phyloP scores from a whole-genome alignment of 2,888 invertebrate genomes.

The Congeria kusceri region DNA sequence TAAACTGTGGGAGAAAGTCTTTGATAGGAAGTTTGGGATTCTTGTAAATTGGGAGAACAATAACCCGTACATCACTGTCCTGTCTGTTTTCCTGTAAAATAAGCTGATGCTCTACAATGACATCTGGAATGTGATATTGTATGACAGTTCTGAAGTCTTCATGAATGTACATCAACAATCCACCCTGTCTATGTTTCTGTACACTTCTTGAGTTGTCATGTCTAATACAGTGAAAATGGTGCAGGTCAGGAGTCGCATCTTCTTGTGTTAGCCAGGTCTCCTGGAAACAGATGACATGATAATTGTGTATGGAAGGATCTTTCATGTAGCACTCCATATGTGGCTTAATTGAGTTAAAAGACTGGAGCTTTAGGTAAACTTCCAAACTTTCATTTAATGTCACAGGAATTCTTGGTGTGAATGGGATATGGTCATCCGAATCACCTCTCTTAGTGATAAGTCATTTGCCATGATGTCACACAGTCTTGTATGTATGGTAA shows the following conservation, averaged over 20 bases:
- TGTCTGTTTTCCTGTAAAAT: conserved; percentile 10
- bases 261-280: conserved; percentile 39
- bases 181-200: conserved; percentile 19
- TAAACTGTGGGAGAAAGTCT: conserved; percentile 26
- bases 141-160: conserved; percentile 16
- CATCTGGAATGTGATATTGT: conserved; percentile 15
- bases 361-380: conserved; percentile 17
- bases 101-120: conserved; percentile 13
- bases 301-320: conserved; percentile 8
- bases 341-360: conserved; percentile 23
- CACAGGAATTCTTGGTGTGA: conserved; percentile 14
- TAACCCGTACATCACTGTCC: neutral
- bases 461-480: conserved; percentile 48
- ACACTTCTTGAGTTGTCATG: conserved; percentile 16
- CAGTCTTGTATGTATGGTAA: conserved; percentile 47
- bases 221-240: conserved; percentile 11
- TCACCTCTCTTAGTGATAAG: conserved; percentile 15
- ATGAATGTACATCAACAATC: conserved; percentile 18
- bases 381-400: conserved; percentile 4
- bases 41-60: conserved; percentile 32
- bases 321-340: conserved; percentile 6
- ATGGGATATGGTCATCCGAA: conserved; percentile 7
- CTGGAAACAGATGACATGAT: conserved; percentile 30
- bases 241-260: conserved; percentile 16
- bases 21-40: conserved; percentile 19